Base-by-base conservation (phyloP, 2,888 invertebrate genomes). In the Loripinus fragilis region DNA sequence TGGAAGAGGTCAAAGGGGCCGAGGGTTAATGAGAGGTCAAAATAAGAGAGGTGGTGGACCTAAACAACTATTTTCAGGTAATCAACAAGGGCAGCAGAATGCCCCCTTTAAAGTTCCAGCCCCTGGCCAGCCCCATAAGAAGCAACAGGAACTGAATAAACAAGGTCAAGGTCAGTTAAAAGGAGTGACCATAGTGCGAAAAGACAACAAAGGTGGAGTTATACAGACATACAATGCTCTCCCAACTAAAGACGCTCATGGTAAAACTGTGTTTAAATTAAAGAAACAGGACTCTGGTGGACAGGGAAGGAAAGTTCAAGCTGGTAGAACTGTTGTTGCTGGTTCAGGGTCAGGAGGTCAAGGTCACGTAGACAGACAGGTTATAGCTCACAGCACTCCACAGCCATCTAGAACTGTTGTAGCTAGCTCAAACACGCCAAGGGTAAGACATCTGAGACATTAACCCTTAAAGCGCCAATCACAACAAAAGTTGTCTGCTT, bases 181-280 rank as follows among this genome's bases (percentile, higher is more conserved):
- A 52, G 25, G 25, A 8, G 2, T 52, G 23, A 52, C 23, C 25
- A 23, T 52, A 5, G 52, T 52, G 52, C 23, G 52, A 7, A 23
- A 25, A 25, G 52, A 52, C 25, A 52, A n/a, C 12, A 23, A 52
- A 52, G 52, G 52, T 5, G 25, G 52, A 25, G 52, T 52, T 8
- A 7, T 52, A 25, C 23, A 52, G 52, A 52, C 52, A 52, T 52
- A 52, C 25, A 52, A 25, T 52, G 52, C 52, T 25, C 12, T 25
- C 5, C 52, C 52, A 7, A 25, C 52, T 25, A n/a, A 52, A 52
- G 52, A 52, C 25, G 10, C 23, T 20, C 52, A 52, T 25, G 52
- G 52, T 8, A 52, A 52, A 52, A 52, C 52, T 25, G 52, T 52
- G 25, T 52, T 25, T 52, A 52, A 52, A 15, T 52, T 52, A 25